Evolutionary conservation across 2,888 invertebrate genomes (phyloP), one percentile per base, ranked within the genome.

Genomic region (Limnephilus auricula): DNA sequence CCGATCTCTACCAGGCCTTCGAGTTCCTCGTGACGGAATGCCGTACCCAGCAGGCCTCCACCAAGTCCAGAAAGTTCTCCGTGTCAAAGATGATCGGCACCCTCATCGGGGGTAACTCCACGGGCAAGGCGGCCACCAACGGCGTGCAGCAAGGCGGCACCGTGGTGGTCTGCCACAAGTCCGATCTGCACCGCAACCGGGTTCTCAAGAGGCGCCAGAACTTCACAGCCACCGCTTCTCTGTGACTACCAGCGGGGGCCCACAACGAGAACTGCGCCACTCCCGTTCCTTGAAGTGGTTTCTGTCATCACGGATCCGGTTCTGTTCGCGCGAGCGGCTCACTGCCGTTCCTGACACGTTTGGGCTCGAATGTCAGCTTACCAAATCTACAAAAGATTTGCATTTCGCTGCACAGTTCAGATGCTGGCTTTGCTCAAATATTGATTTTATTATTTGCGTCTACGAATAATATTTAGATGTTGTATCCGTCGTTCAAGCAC

Each of bases 81-180:
- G 97, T 98, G 80, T 97, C 97, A 50, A 98, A 98, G 95, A 98
- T 98, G 97, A 96, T 98, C 92, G 98, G 97, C 91, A 97, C 97
- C 13, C 95, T 97, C 92, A 97, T 97, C 94, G 97, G 97, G 79
- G 94, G 94, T 6, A 92, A 92, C 83, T 92, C 92, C 34, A 89
- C 82, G 0, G 92, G 92, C 9, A 86, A 94, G 89, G 95, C 95
- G 10, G 91, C 91, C 31, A 34, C 89, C 37, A 87, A 86, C 31
- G 86, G 85, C n/a, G 82, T 45, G 10, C 91, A 89, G 34, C 92
- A 92, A 93, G 96, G 96, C 45, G 96, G 96, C 31, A 96, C 96
- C 4, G 96, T 96, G 13, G 96, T 96, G 78, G 96, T 96, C n/a
- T 96, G 96, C 93, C 96, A 96, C 93, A 96, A 96, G 94, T 95